These are phyloP conservation scores for Microplitis manilae DNA, from an alignment of 2,888 invertebrate genomes.

Conservation along the genomic window DNA sequence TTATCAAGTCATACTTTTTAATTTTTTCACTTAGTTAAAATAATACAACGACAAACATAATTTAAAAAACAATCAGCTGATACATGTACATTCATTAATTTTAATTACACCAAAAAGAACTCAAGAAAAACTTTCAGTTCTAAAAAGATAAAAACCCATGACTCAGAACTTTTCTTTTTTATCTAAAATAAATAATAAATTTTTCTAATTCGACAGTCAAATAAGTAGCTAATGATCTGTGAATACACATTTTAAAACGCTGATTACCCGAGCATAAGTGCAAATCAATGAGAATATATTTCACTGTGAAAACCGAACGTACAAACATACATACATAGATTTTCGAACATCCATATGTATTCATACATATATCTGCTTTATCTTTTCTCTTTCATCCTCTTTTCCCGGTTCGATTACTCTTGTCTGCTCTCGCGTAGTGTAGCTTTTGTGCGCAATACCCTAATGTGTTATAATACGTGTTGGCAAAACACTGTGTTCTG, in stretches of 20 bases:
- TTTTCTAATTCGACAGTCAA: constrained; percentile 19
- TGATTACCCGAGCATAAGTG: constrained; percentile 30
- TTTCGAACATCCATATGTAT: background rate
- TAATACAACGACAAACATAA: too few species aligned
- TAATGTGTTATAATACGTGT: constrained; percentile 32
- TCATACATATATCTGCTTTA: background rate
- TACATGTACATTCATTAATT: too few species aligned
- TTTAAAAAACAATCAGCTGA: too few species aligned
- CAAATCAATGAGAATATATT: constrained; percentile 34
- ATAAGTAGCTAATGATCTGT: constrained; percentile 27
- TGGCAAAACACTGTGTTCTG: constrained; percentile 28
- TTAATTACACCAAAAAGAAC: background rate
- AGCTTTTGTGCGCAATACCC: background rate
- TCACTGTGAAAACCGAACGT: constrained; percentile 23
- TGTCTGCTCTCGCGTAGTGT: background rate
- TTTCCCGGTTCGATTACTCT: constrained; percentile 1
- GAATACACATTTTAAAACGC: constrained; percentile 26
- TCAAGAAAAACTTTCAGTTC: too few species aligned
- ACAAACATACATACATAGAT: background rate
- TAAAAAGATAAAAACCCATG: background rate
- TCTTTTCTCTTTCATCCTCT: background rate
- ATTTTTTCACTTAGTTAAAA: background rate
- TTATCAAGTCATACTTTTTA: background rate
- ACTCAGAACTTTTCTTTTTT: background rate
- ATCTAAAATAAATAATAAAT: constrained; percentile 14